phyloP scores from a whole-genome alignment of 2,888 invertebrate genomes.

The Punctoribates punctum region DNA sequence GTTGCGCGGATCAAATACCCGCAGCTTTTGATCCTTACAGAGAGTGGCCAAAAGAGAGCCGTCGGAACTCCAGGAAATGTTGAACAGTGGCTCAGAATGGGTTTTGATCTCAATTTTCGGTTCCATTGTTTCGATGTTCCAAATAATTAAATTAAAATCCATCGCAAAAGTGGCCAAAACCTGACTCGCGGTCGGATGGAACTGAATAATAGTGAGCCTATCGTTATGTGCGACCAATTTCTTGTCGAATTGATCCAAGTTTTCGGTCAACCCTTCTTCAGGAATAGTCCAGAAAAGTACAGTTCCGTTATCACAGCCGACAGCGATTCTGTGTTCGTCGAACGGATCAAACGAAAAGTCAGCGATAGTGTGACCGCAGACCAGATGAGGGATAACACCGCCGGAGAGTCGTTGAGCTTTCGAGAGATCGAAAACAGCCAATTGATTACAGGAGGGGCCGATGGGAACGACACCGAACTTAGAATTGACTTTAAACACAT shows the following conservation, averaged over 20 bases:
- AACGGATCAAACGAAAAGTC: constrained; percentile 96
- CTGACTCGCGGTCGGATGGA: constrained; percentile 81
- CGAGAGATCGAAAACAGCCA: constrained; percentile 77
- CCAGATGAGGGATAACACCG: constrained; percentile 77
- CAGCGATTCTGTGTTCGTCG: constrained; percentile 70
- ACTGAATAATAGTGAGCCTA: constrained; percentile 85
- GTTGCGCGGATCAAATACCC: constrained; percentile 74
- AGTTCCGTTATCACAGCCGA: constrained; percentile 80
- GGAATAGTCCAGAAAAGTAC: constrained; percentile 77
- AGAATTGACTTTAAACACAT: constrained; percentile 85
- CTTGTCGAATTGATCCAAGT: constrained; percentile 68
- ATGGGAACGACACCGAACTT: constrained; percentile 84
- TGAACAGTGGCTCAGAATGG: constrained; percentile 70
- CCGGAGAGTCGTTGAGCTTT: constrained; percentile 72
- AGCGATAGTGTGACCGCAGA: constrained; percentile 81
- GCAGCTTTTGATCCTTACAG: constrained; percentile 80
- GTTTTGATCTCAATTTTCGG: constrained; percentile 67
- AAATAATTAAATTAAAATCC: constrained; percentile 81
- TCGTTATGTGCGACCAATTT: constrained; percentile 68
- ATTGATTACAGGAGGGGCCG: constrained; percentile 82
- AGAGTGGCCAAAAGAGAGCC: constrained; percentile 80
- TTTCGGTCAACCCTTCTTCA: constrained; percentile 68
- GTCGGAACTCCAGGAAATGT: constrained; percentile 88
- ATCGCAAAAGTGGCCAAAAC: constrained; percentile 83
- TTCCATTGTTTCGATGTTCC: constrained; percentile 64